phyloP scores from a whole-genome alignment of 2,888 invertebrate genomes.

The Dasysyrphus tricinctus region DNA sequence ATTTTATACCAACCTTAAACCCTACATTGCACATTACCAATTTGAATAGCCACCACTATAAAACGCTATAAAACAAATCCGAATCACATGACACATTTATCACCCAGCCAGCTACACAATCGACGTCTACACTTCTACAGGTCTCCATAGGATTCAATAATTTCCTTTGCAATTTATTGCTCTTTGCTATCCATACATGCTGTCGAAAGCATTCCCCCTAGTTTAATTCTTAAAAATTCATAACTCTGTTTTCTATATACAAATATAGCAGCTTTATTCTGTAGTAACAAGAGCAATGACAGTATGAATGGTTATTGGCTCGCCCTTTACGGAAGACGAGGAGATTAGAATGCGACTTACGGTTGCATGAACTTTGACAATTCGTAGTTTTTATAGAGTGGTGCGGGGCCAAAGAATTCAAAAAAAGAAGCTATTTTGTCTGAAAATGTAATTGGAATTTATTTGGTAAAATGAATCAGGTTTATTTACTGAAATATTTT shows the following conservation, averaged over 20 bases:
- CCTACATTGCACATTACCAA: background rate
- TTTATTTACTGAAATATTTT: conserved; percentile 54
- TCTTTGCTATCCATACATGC: background rate
- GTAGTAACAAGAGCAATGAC: background rate
- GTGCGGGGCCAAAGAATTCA: conserved; percentile 30
- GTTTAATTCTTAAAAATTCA: conserved; percentile 58
- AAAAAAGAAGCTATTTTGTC: conserved; percentile 26
- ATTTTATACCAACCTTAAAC: background rate
- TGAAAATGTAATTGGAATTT: conserved; percentile 52
- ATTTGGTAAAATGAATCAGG: conserved; percentile 11
- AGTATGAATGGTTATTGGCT: conserved; percentile 22
- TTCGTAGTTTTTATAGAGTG: conserved; percentile 34
- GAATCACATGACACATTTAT: conserved; percentile 57
- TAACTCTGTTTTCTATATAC: conserved; percentile 30
- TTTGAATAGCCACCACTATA: background rate
- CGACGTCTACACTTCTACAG: conserved; percentile 24
- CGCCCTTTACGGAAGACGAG: conserved; percentile 37
- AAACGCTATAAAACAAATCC: conserved; percentile 32
- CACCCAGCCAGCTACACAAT: background rate
- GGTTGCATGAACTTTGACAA: conserved; percentile 53
- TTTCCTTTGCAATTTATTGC: conserved; percentile 56
- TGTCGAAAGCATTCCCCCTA: conserved; percentile 14
- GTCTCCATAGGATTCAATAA: too few relatives aligned
- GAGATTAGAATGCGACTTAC: conserved; percentile 63
- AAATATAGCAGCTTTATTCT: background rate